Evolutionary conservation across 2,797 vertebrate genomes (phyloP), one percentile per base, ranked within the genome.

Genomic region (Pteropus rufus): DNA sequence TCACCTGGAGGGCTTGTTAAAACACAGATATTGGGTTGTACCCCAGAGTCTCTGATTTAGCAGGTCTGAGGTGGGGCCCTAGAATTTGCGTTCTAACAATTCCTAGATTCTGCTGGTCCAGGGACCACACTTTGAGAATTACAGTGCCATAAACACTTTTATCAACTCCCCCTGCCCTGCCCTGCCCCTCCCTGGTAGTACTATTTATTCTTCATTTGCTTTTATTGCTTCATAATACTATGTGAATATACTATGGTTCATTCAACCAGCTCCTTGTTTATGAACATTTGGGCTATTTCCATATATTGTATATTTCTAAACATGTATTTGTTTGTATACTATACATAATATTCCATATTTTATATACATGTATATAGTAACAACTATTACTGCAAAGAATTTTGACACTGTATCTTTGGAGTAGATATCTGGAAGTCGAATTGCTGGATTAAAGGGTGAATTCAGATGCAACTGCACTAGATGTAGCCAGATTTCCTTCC

Each of bases 261-360:
- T 56, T 52, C 87, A 82, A 77, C 1, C 15, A 58, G 70, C 19
- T 83, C 92, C 44, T 58, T 79, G n/a, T 21, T 90, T 56, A 70
- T 29, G 54, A 12, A 19, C 24, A 31, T 52, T 24, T 80, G 31
- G 34, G n/a, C 24, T 90, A 19, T 79, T 54, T 87, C 39, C 26
- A 39, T 24, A 7, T 6, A n/a, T 24, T 49, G n/a, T 12, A 36
- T 29, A 88, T 64, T 60, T 49, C 60, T 54, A 73, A 31, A 31
- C 15, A 73, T 54, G 23, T 52, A 21, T 49, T 49, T 75, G 34
- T 36, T 36, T 23, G 29, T 75, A 75, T 77, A 56, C n/a, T n/a
- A 75, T 34, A 67, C 21, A 21, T 14, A 36, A n/a, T 41, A 24
- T 62, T 81, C 26, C 26, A 19, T 39, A 31, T 39, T 31, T 58